These are phyloP conservation scores for Carcinoscorpius rotundicauda DNA, from an alignment of 1,140 invertebrate species.

Conservation along the genomic window DNA sequence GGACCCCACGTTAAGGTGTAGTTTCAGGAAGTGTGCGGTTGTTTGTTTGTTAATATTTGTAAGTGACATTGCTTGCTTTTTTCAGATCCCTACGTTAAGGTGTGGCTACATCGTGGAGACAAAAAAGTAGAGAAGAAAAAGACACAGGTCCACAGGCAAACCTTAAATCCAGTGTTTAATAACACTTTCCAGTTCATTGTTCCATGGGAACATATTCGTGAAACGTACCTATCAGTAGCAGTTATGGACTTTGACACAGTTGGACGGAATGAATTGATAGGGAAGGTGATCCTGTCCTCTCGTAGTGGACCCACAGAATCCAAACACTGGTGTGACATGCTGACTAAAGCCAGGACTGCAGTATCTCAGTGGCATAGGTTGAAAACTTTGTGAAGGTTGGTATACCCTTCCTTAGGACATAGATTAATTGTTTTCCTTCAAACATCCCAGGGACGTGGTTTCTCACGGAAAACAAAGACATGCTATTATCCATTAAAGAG, in stretches of 20 bases:
- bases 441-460: no score
- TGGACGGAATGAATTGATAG: slow-evolving; percentile 81
- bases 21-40: no score
- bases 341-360: slow-evolving; percentile 82
- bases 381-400: slow-evolving; percentile 30
- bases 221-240: slow-evolving; percentile 80
- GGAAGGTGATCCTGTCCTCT: slow-evolving; percentile 75
- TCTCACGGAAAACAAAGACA: no score
- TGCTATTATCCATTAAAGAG: no score
- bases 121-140: slow-evolving; percentile 90
- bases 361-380: slow-evolving; percentile 76
- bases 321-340: slow-evolving; percentile 94
- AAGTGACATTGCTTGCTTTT: slow-evolving; percentile 6
- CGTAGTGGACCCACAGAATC: slow-evolving; percentile 77
- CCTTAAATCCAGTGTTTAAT: slow-evolving; percentile 83
- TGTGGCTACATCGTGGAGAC: slow-evolving; percentile 89
- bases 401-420: no score
- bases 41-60: no score
- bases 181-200: slow-evolving; percentile 86
- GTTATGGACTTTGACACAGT: slow-evolving; percentile 94
- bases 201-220: slow-evolving; percentile 85
- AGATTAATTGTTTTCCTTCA: no score
- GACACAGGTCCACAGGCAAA: slow-evolving; percentile 89
- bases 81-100: slow-evolving; percentile 89
- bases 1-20: no score